Percentiles rank a stretch among this genome's conserved stretches.
Conservation (phyloP, 2,113 vertebrate genomes). For the Hippolais icterina region DNA sequence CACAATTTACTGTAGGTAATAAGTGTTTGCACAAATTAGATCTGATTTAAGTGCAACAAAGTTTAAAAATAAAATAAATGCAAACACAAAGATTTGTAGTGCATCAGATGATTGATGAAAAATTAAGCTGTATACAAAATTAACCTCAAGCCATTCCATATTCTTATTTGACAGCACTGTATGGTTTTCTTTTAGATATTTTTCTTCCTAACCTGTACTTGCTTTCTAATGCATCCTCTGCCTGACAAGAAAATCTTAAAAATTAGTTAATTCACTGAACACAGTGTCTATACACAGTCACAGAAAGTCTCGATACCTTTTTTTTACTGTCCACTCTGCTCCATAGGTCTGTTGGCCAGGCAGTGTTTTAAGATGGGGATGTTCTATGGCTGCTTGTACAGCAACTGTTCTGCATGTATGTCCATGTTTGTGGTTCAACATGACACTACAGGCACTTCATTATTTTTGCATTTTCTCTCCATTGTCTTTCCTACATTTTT, state of each 20-base stretch:
- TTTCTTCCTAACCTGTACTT: background rate
- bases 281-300: background rate
- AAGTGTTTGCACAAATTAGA: constrained; percentile 17
- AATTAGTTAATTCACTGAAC: background rate
- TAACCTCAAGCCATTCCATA: background rate
- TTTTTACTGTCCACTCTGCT: background rate
- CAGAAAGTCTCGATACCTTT: background rate
- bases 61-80: background rate
- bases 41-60: background rate
- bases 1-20: background rate
- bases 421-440: accelerated
- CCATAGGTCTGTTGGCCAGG: background rate
- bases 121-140: background rate
- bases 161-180: background rate
- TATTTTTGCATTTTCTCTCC: background rate
- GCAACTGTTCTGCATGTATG: accelerated
- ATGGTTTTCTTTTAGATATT: background rate
- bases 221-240: background rate
- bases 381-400: background rate
- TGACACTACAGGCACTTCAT: background rate
- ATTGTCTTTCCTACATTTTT: background rate
- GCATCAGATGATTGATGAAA: background rate
- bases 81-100: background rate
- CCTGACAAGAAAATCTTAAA: background rate
- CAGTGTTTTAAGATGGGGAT: background rate